Base-by-base conservation (phyloP, 2,113 vertebrate genomes). In the Ailuropoda melanoleuca region DNA sequence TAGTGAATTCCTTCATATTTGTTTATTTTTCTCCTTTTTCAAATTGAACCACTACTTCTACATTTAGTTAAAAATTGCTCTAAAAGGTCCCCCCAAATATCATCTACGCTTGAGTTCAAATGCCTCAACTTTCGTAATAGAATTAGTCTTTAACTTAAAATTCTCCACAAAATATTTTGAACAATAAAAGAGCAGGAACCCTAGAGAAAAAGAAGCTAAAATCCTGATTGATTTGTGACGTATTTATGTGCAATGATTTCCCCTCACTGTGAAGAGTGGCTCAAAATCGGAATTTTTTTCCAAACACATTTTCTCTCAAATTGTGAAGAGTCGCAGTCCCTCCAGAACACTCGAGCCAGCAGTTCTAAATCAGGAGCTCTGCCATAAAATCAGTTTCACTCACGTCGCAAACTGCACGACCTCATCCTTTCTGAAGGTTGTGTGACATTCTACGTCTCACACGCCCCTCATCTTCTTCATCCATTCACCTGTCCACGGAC, bases 241-340 rank as follows among this genome's bases (percentile, higher is more conserved):
- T n/a, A 46, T 37, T 50, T 91, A 37, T 24, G 18, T n/a, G 14
- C 62, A 66, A 34, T 8, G 24, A n/a, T 48, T 83, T 55, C 72
- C 50, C 62, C 8, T 85, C 72, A 21, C 34, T 31, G 26, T 3
- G 48, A 83, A 62, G 0, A 37, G 31, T 31, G 21, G 5, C 13
- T 95, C 29, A 83, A 58, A 85, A 39, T 55, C n/a, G 68, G n/a
- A 91, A 77, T 75, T 81, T 77, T 87, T 74, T 62, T 34, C 93
- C 72, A 95, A 91, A 85, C 31, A 88, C 60, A 62, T 64, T 95
- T 85, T 58, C 70, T 80, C 21, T 96, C 53, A 23, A 85, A 88
- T 85, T 62, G n/a, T 82, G 3, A 77, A 48, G 43, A 74, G 60
- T 48, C 56, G 53, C 4, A 24, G 46, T 82, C 11, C 29, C 75